These are phyloP conservation scores for Adrianichthys oophorus DNA, from an alignment of 2,797 vertebrate species.

Conservation along the genomic window DNA sequence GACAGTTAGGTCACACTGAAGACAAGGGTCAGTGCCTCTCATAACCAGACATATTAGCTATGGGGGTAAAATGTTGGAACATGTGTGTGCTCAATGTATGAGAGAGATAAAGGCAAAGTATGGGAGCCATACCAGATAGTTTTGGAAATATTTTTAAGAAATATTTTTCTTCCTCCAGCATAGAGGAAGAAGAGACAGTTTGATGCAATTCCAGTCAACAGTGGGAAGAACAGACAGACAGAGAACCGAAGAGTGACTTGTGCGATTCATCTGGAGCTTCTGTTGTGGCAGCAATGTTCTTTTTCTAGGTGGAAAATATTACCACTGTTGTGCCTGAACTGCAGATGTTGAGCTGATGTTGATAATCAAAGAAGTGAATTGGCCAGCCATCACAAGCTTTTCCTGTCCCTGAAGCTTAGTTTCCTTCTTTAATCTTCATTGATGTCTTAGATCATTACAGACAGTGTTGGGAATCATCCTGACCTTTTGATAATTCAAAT, in stretches of 20 bases:
- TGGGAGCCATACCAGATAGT: constrained; percentile 22
- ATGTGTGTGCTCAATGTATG: neutral
- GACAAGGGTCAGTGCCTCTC: constrained; percentile 34
- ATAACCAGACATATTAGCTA: constrained; percentile 26
- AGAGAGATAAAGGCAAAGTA: constrained; percentile 27
- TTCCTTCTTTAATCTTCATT: neutral
- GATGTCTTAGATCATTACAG: neutral
- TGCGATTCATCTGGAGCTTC: constrained; percentile 43
- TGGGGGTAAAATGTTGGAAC: neutral
- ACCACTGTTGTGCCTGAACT: neutral
- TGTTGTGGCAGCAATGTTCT: constrained; percentile 28
- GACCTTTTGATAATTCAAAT: neutral
- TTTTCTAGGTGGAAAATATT: constrained; percentile 4
- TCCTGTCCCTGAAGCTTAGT: neutral
- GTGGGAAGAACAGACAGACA: constrained; percentile 39
- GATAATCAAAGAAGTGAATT: neutral
- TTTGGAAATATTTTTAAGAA: constrained; percentile 38
- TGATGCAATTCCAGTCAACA: constrained; percentile 44
- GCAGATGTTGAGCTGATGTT: neutral
- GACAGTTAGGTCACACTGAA: constrained; percentile 26
- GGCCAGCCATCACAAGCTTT: neutral
- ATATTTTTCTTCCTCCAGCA: constrained; percentile 12
- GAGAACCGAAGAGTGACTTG: constrained; percentile 32
- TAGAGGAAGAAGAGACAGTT: constrained; percentile 49
- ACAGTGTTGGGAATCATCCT: neutral